phyloP scores from a whole-genome alignment of 1,140 invertebrate species.

The Eupristina koningsbergeri region DNA sequence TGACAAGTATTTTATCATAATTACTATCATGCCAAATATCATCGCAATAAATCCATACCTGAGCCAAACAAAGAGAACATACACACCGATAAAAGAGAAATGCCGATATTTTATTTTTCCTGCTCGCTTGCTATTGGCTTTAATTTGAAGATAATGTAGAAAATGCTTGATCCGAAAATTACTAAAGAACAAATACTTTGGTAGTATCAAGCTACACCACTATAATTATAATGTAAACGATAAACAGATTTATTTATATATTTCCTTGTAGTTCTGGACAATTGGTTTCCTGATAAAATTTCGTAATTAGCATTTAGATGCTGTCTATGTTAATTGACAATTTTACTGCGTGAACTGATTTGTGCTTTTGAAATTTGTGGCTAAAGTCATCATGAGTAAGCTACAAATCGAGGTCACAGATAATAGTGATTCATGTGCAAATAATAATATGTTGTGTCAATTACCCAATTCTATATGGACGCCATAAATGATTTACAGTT shows the following conservation, averaged over 20 bases:
- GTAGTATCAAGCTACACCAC: background rate
- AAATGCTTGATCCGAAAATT: background rate
- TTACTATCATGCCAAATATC: background rate
- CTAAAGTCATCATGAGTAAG: constrained; percentile 24
- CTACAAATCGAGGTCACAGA: constrained; percentile 23
- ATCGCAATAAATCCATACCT: background rate
- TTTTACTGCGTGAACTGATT: background rate
- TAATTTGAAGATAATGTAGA: background rate
- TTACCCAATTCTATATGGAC: constrained; percentile 20
- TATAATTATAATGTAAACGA: no score
- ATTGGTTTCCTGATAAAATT: background rate
- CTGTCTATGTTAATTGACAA: constrained; percentile 21
- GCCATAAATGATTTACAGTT: constrained; percentile 19
- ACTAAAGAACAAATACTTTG: background rate
- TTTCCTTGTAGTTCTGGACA: background rate
- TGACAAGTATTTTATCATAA: background rate
- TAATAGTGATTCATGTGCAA: constrained; percentile 33
- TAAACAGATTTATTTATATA: constrained; percentile 10
- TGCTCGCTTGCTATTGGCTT: background rate
- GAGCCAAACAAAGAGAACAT: background rate
- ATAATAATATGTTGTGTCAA: constrained; percentile 7
- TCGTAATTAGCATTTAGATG: background rate
- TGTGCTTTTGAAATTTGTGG: constrained; percentile 17
- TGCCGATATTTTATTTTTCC: background rate
- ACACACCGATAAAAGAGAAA: background rate